These are phyloP conservation scores for Phoeniculus purpureus DNA, from an alignment of 2,797 vertebrate genomes.

Conservation along the genomic window DNA sequence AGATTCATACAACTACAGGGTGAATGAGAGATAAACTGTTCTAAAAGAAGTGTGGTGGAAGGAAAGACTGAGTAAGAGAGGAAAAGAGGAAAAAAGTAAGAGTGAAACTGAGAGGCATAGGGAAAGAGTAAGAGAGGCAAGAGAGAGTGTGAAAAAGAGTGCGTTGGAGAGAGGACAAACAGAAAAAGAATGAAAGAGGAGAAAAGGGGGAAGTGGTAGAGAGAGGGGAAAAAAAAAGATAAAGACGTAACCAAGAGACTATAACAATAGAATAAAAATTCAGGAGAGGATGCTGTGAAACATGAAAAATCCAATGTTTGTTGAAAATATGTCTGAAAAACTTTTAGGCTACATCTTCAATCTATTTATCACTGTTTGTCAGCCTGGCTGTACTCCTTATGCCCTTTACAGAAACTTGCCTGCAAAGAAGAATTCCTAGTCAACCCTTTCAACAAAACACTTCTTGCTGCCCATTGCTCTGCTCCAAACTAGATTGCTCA, in stretches of 20 bases:
- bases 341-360: background rate
- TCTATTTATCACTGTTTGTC: background rate
- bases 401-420: background rate
- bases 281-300: background rate
- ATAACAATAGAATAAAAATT: background rate
- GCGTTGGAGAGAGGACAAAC: background rate
- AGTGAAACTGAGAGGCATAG: background rate
- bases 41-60: background rate
- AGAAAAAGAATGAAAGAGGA: background rate
- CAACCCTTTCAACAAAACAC: background rate
- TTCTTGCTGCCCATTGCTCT: background rate
- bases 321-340: background rate
- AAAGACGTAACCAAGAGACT: background rate
- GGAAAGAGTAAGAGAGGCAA: background rate
- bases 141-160: background rate
- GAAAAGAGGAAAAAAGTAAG: background rate
- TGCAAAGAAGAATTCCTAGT: background rate
- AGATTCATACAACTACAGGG: background rate
- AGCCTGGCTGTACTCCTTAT: background rate
- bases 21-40: background rate
- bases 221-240: accelerated
- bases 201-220: background rate
- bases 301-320: background rate
- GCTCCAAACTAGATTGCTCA: background rate
- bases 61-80: background rate